Evolutionary conservation across 2,113 vertebrate genomes (phyloP), one percentile per base, ranked within the genome.

Genomic region (Silurus glanis): DNA sequence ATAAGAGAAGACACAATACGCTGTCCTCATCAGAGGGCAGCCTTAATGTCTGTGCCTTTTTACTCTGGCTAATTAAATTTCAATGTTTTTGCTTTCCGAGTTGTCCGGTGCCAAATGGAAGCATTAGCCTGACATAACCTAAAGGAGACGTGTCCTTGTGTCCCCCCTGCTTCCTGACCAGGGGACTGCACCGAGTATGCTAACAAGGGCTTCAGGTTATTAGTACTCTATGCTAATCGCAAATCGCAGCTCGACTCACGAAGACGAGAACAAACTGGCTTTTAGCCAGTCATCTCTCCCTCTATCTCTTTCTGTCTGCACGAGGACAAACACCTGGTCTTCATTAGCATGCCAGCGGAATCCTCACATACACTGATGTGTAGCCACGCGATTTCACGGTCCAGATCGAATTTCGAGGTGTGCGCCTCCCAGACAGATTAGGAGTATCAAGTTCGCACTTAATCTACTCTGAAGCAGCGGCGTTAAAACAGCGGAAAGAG

Each of bases 351-450:
- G 93, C 94, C 88, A 84, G 80, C 80, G 37, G 89, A 91, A 92
- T 93, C 90, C 91, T 84, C 92, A 89, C 93, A 91, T 92, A 92
- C 94, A 93, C 93, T 94, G 94, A 95, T 94, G 94, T 94, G 93
- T 88, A 93, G 92, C 93, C 92, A 84, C 90, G 91, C 86, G 92
- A 95, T 94, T 95, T 95, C 94, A 95, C 92, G 93, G 92, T 94
- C 93, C 91, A 89, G 93, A 95, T 95, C 93, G 93, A 85, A 95
- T 95, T 94, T 93, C 91, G 88, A 94, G 92, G 93, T 93, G 91
- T 88, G 91, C 87, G 88, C 89, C 90, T 89, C 92, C 89, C 90
- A 90, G 90, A 92, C 91, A 91, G 92, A 94, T 94, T 93, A 94
- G 89, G 78, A 89, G 90, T 93, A 88, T 90, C 80, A 85, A 80